A percentile compares a stretch with the other conserved stretches of the same genome.
phyloP scores from a whole-genome alignment of 2,888 invertebrate species.

The Pseudococcus viburni region DNA sequence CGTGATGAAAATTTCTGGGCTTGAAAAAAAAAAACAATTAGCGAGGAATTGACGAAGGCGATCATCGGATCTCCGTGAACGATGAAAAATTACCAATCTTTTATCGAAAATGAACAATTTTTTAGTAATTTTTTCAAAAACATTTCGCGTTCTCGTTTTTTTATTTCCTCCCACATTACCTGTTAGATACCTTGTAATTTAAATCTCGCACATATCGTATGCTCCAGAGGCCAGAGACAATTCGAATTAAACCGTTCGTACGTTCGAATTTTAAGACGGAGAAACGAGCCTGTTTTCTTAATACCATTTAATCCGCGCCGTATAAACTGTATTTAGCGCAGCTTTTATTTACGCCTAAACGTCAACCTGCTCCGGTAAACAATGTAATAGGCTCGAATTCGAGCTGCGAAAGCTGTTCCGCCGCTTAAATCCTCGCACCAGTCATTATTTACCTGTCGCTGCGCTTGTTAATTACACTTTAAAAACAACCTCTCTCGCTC shows the following conservation, averaged over 20 bases:
- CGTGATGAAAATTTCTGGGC: too few species aligned
- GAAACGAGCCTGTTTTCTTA: constrained; percentile 42
- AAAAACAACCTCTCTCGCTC: constrained; percentile 45
- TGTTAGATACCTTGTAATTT: too few species aligned
- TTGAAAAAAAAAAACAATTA: too few species aligned
- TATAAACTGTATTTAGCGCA: constrained; percentile 61
- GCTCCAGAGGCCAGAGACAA: neutral
- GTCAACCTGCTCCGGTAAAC: constrained; percentile 62
- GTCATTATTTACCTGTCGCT: constrained; percentile 67
- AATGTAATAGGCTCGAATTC: constrained; percentile 55
- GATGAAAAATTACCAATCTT: too few species aligned
- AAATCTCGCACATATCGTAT: too few species aligned
- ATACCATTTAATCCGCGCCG: constrained; percentile 61
- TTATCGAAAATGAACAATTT: too few species aligned
- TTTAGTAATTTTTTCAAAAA: too few species aligned
- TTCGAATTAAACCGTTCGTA: constrained; percentile 47
- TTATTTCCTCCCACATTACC: too few species aligned
- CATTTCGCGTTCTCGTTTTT: too few species aligned
- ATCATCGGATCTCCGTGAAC: too few species aligned
- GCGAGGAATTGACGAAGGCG: too few species aligned
- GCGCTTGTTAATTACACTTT: constrained; percentile 66
- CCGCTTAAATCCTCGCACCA: constrained; percentile 58
- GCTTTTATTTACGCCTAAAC: constrained; percentile 63
- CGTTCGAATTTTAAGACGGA: neutral
- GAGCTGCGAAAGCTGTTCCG: constrained; percentile 53